phyloP scores from a whole-genome alignment of 92 coral and sea anemone genomes.

The Palythoa grandiflora region DNA sequence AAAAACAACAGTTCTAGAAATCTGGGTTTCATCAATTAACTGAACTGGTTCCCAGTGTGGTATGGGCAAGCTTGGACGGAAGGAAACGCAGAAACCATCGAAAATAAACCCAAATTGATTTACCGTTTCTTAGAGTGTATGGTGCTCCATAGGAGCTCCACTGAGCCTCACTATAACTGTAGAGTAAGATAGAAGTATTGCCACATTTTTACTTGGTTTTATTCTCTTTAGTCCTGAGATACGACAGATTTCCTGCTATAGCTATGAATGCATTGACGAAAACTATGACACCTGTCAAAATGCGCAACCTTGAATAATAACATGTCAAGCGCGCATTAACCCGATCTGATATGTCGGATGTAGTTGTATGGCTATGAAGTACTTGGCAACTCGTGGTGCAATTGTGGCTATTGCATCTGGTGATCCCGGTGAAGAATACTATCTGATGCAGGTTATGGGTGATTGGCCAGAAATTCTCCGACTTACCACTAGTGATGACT shows the following conservation, averaged over 20 bases:
- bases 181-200: background rate
- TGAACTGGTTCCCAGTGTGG: no score
- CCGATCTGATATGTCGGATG: background rate
- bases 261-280: background rate
- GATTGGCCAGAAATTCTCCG: background rate
- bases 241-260: constrained; percentile 3
- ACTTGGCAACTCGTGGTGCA: background rate
- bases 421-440: background rate
- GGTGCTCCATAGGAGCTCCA: background rate
- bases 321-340: background rate
- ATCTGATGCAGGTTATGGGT: background rate
- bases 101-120: no score
- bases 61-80: no score
- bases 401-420: constrained; percentile 18
- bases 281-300: background rate
- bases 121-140: background rate
- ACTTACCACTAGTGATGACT: background rate
- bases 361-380: background rate
- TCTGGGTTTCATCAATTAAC: background rate
- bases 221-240: background rate
- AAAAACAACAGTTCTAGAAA: background rate
- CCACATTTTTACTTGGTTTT: background rate
- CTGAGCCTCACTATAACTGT: background rate
- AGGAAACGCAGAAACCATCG: no score
- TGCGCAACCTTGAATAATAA: background rate